phyloP scores from a whole-genome alignment of 2,113 vertebrate species.

The Hippocampus barbouri region DNA sequence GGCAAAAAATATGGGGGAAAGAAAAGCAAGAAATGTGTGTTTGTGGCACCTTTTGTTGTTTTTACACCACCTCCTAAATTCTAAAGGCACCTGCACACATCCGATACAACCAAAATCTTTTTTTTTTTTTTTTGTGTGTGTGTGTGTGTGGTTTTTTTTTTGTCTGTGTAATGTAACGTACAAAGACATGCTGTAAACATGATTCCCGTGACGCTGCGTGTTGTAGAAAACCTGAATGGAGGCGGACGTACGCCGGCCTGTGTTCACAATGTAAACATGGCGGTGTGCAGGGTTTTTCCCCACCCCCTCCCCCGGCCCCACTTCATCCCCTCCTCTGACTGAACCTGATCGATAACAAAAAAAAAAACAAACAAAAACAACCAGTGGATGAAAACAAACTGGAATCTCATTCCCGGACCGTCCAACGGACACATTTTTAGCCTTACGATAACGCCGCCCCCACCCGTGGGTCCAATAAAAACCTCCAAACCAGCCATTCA shows the following conservation, averaged over 20 bases:
- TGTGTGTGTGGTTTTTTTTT: conserved; percentile 20
- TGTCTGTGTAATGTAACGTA: conserved; percentile 51
- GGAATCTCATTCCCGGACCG: conserved; percentile 54
- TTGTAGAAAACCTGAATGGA: conserved; percentile 75
- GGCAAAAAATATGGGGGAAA: conserved; percentile 54
- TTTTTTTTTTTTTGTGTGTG: conserved; percentile 18
- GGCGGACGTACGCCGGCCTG: conserved; percentile 67
- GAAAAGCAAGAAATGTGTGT: conserved; percentile 47
- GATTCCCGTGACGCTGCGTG: conserved; percentile 43
- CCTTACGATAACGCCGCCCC: conserved; percentile 18
- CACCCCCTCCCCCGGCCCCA: conserved; percentile 3
- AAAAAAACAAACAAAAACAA: conserved; percentile 60
- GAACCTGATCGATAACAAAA: conserved; percentile 24
- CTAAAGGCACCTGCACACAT: conserved; percentile 51
- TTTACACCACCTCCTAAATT: conserved; percentile 38
- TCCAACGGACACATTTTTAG: conserved; percentile 33
- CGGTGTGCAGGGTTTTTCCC: conserved; percentile 66
- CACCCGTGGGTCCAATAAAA: background rate
- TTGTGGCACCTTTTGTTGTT: conserved; percentile 57
- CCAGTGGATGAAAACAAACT: conserved; percentile 67
- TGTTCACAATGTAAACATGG: conserved; percentile 76
- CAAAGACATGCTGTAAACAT: conserved; percentile 67
- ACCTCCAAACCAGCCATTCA: conserved; percentile 54
- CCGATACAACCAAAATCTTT: conserved; percentile 48
- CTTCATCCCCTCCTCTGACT: background rate